These are phyloP conservation scores for Coptotermes formosanus DNA, from an alignment of 1,140 invertebrate species.

Conservation along the genomic window DNA sequence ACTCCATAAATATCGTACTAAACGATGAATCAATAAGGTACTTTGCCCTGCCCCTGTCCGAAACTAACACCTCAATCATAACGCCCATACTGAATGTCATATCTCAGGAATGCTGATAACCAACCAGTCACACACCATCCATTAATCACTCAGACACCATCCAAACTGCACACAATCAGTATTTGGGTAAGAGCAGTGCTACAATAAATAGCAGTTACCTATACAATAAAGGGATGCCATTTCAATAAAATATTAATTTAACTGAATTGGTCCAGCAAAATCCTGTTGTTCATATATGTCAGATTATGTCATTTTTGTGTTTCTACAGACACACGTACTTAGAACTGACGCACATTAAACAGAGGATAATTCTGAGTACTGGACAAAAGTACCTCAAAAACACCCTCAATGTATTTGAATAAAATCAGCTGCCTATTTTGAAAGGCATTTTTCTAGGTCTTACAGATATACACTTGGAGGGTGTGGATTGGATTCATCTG, in stretches of 20 bases:
- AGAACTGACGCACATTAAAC: not conserved
- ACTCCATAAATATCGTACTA: no score
- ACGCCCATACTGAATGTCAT: no score
- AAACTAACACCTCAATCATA: no score
- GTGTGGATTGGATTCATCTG: no score
- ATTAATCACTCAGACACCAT: not conserved
- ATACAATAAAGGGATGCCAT: not conserved
- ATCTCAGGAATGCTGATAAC: not conserved
- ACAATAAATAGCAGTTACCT: not conserved
- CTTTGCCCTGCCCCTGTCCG: no score
- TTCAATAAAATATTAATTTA: not conserved
- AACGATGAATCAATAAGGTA: no score
- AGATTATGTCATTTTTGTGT: not conserved
- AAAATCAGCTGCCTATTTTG: not conserved
- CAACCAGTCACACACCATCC: not conserved
- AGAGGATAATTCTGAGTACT: not conserved
- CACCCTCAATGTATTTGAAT: not conserved
- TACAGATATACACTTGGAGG: no score
- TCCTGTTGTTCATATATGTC: not conserved
- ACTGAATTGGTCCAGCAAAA: not conserved
- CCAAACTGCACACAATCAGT: not conserved
- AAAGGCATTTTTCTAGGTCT: not conserved
- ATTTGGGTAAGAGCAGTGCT: not conserved
- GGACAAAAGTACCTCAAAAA: not conserved
- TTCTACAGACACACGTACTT: not conserved